phyloP scores from a whole-genome alignment of 2,888 invertebrate species.

The Heliconius ethilla region DNA sequence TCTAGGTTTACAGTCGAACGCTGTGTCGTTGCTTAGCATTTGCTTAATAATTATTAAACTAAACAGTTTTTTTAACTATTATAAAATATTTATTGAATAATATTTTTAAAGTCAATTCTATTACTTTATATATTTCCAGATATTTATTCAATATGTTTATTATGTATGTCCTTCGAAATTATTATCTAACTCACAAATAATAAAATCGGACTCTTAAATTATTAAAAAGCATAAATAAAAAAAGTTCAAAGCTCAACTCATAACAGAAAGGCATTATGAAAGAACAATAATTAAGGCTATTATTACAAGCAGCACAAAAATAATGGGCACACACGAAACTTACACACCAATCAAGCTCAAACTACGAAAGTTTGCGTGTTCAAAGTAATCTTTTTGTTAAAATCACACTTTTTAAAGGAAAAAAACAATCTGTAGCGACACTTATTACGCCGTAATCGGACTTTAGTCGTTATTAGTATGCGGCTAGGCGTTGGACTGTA shows the following conservation, averaged over 20 bases:
- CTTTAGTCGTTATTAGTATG: slow-evolving; percentile 38
- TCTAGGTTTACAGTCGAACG: too few species aligned
- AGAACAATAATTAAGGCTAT: slow-evolving; percentile 1
- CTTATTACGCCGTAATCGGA: slow-evolving; percentile 23
- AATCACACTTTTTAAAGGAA: slow-evolving; percentile 20
- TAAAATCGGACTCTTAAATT: too few species aligned
- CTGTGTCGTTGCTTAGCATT: too few species aligned
- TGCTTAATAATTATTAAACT: too few species aligned
- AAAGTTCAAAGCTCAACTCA: background rate
- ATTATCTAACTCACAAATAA: too few species aligned
- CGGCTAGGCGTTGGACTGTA: slow-evolving; percentile 28
- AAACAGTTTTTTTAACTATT: too few species aligned
- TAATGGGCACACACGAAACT: slow-evolving; percentile 7
- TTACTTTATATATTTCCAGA: too few species aligned
- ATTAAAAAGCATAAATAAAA: background rate
- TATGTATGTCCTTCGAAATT: too few species aligned
- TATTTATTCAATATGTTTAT: too few species aligned
- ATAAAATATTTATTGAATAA: too few species aligned
- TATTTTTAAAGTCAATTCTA: too few species aligned
- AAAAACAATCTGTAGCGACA: slow-evolving; percentile 26
- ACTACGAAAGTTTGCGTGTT: slow-evolving; percentile 22
- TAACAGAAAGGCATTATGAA: background rate
- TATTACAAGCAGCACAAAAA: slow-evolving; percentile 11
- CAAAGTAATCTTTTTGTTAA: slow-evolving; percentile 23
- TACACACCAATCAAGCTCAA: slow-evolving; percentile 9